phyloP scores from a whole-genome alignment of 2,888 invertebrate genomes.

The Lasius fuliginosus region DNA sequence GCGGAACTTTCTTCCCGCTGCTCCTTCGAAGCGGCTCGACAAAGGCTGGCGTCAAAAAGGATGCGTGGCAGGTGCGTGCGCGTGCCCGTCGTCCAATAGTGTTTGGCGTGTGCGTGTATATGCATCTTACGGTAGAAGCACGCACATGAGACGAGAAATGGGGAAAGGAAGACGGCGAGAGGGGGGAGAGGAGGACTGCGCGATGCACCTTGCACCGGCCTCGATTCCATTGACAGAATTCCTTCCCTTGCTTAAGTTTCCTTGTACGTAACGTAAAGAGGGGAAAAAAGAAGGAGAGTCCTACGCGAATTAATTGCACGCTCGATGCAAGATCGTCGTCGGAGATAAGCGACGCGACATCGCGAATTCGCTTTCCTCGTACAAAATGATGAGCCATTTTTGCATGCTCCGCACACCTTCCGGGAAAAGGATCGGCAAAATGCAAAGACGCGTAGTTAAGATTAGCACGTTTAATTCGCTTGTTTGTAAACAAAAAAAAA shows the following conservation, averaged over 20 bases:
- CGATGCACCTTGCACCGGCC: conserved; percentile 72
- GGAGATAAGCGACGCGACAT: neutral
- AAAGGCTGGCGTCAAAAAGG: conserved; percentile 73
- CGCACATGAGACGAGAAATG: conserved; percentile 32
- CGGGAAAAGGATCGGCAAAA: neutral
- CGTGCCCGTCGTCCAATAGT: conserved; percentile 84
- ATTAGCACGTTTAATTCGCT: neutral
- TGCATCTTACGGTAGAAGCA: conserved; percentile 43
- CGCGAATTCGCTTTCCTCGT: conserved; percentile 11
- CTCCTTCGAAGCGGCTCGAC: conserved; percentile 70
- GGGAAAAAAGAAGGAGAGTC: conserved; percentile 47
- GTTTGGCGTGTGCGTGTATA: conserved; percentile 55
- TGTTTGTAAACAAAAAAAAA: neutral
- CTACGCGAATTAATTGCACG: conserved; percentile 64
- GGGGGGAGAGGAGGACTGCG: neutral
- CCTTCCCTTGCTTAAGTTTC: conserved; percentile 59
- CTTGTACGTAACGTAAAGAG: conserved; percentile 36
- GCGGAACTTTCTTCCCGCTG: conserved; percentile 70
- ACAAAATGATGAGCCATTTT: neutral
- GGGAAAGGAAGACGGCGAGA: neutral
- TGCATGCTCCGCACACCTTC: neutral
- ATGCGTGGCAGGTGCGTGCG: conserved; percentile 84
- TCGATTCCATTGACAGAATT: conserved; percentile 77
- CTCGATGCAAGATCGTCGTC: conserved; percentile 23
- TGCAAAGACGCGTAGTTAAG: neutral